Conservation (phyloP, 1,140 invertebrate genomes). For the Drosophila ogumai region DNA sequence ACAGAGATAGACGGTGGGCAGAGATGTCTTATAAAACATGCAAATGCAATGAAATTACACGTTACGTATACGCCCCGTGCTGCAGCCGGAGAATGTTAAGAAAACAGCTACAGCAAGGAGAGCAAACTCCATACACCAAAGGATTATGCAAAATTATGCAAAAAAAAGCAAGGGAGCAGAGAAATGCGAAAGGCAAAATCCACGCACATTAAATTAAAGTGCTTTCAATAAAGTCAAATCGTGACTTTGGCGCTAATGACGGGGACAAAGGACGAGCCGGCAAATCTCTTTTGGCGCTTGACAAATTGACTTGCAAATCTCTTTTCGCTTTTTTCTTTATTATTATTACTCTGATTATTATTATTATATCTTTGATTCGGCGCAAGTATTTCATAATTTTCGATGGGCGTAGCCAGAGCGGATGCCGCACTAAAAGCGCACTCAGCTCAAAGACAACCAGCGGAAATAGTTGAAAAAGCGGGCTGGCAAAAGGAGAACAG, state of each 20-base stretch:
- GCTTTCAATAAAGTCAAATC: conserved; percentile 83
- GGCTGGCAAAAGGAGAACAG: conserved; percentile 13
- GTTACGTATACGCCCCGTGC: conserved; percentile 77
- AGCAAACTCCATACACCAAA: conserved; percentile 50
- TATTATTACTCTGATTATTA: conserved; percentile 25
- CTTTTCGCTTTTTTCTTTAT: conserved; percentile 31
- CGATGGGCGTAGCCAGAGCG: conserved; percentile 48
- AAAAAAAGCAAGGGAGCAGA: conserved; percentile 20
- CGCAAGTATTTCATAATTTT: conserved; percentile 67
- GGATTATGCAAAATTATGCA: conserved; percentile 82
- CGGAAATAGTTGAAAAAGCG: conserved; percentile 65
- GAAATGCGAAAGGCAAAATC: conserved; percentile 56
- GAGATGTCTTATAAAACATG: conserved; percentile 68
- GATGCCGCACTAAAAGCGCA: conserved; percentile 78
- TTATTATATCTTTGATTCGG: conserved; percentile 43
- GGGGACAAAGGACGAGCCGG: conserved; percentile 36
- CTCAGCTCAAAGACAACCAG: conserved; percentile 78
- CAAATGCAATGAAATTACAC: conserved; percentile 82
- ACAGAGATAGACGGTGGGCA: not conserved
- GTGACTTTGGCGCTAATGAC: conserved; percentile 79
- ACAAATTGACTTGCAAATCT: conserved; percentile 82
- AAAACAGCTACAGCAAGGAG: conserved; percentile 6
- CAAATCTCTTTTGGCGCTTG: conserved; percentile 53
- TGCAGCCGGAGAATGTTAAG: conserved; percentile 40
- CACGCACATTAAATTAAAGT: conserved; percentile 82